Conservation (phyloP, 1,140 invertebrate genomes). For the Maconellicoccus hirsutus region DNA sequence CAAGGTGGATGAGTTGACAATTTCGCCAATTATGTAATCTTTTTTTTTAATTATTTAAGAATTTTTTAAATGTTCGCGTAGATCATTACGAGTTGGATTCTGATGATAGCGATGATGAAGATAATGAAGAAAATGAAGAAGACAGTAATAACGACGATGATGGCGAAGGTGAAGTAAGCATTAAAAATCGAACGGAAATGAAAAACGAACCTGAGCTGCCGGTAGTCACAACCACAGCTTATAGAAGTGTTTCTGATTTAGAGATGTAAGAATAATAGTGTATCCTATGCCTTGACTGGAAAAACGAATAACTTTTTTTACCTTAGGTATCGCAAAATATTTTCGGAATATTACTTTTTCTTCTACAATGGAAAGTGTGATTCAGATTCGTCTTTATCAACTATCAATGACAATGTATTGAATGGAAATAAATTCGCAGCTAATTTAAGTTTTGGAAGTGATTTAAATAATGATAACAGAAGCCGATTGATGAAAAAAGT, state of each 20-base stretch:
- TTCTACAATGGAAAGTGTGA: neutral
- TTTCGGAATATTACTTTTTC: neutral
- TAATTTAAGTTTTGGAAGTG: neutral
- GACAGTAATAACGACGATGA: neutral
- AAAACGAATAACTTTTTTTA: neutral
- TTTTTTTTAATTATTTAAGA: neutral
- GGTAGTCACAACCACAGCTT: neutral
- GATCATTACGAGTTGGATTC: slow-evolving; percentile 10
- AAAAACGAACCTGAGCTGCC: neutral
- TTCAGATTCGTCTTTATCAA: neutral
- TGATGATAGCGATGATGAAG: neutral
- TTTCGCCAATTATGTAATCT: neutral
- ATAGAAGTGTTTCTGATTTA: slow-evolving; percentile 3
- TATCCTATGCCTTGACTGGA: no score
- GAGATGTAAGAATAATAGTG: neutral
- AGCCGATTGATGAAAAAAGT: neutral
- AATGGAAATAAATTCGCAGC: neutral
- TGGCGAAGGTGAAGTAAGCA: neutral
- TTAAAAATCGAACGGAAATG: neutral
- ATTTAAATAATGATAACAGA: neutral
- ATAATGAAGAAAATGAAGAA: neutral
- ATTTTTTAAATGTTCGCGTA: neutral
- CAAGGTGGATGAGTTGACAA: neutral
- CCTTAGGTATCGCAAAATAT: slow-evolving; percentile 14
- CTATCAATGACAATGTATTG: neutral